These are phyloP conservation scores for Styela plicata DNA, from an alignment of 23 tunicate species.

Conservation along the genomic window DNA sequence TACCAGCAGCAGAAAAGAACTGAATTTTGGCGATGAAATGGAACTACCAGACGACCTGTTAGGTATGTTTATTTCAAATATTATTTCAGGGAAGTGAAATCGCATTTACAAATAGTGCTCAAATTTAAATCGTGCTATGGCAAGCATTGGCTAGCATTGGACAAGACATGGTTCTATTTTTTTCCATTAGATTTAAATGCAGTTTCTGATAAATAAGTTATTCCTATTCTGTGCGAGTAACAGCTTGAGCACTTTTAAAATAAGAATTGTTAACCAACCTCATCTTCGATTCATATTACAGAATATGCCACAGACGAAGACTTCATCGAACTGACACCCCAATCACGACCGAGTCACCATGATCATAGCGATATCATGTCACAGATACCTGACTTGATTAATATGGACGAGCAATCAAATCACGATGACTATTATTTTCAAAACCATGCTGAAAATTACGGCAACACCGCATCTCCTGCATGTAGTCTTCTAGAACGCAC, in stretches of 20 bases:
- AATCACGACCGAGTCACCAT: neutral
- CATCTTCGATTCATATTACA: neutral
- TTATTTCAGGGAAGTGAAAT: no score
- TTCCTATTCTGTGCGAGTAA: no score
- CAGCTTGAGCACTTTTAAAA: neutral
- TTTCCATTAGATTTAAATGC: no score
- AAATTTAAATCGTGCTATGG: no score
- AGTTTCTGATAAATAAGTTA: no score
- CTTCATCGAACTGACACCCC: conserved; percentile 9
- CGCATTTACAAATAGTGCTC: no score
- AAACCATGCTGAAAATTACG: neutral
- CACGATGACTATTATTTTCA: neutral
- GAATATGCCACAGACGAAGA: conserved; percentile 28
- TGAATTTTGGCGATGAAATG: conserved; percentile 12
- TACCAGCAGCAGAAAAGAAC: neutral
- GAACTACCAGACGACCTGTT: conserved; percentile 27
- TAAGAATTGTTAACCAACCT: neutral
- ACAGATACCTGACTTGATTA: conserved; percentile 2
- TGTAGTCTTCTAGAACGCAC: conserved; percentile 27
- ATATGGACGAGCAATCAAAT: neutral
- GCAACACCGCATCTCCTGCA: neutral
- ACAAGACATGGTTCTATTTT: no score
- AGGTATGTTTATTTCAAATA: conserved; percentile 9
- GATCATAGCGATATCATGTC: neutral
- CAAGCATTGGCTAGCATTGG: no score